phyloP scores from a whole-genome alignment of 2,113 vertebrate species.

The Leucosticte australis region DNA sequence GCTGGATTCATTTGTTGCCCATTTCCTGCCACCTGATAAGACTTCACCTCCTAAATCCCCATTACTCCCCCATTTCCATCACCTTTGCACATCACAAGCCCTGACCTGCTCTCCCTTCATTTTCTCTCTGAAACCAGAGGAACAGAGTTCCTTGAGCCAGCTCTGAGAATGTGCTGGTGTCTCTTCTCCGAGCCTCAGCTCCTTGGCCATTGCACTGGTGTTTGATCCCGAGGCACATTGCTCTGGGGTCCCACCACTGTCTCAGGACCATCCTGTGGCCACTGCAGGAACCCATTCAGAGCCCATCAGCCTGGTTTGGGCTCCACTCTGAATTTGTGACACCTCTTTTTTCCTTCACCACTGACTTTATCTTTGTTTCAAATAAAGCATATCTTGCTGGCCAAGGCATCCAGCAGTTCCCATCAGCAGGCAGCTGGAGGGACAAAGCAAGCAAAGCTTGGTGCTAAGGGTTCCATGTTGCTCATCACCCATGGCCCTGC shows the following conservation, averaged over 20 bases:
- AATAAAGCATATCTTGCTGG: background rate
- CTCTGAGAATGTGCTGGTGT: background rate
- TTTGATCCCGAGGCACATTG: rapidly evolving
- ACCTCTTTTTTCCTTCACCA: background rate
- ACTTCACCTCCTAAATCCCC: background rate
- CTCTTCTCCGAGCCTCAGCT: background rate
- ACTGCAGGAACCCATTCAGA: background rate
- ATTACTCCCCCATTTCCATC: background rate
- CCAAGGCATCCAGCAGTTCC: background rate
- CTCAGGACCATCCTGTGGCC: background rate
- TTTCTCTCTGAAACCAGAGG: background rate
- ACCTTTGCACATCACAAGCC: background rate
- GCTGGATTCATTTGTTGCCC: background rate
- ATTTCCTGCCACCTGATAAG: background rate
- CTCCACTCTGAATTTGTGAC: background rate
- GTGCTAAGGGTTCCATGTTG: background rate
- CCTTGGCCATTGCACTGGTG: rapidly evolving
- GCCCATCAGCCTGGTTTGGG: background rate
- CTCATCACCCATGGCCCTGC: background rate
- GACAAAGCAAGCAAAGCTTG: background rate
- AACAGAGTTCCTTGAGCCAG: background rate
- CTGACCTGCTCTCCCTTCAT: background rate
- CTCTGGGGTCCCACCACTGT: background rate
- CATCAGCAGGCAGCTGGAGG: background rate
- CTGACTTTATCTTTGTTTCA: background rate